Evolutionary conservation across 1,140 invertebrate species (phyloP).

Genomic region (Lucilia cuprina): DNA sequence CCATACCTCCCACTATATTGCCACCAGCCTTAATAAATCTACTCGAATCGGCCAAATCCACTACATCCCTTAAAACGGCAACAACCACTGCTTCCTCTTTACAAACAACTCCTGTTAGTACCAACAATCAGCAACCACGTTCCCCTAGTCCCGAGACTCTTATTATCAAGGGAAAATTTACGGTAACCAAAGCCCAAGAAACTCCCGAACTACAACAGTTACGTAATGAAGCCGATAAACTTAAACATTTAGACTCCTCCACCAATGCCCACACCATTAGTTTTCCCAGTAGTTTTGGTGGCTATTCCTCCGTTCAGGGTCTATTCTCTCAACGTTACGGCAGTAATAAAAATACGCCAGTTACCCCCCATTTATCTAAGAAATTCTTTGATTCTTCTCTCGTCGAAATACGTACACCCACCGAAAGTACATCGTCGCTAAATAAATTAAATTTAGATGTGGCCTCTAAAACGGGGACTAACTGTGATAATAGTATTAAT

Average conservation of each 20-base stretch:
- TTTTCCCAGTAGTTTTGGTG: slow-evolving; percentile 67
- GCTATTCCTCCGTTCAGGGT: slow-evolving; percentile 66
- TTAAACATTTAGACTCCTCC: slow-evolving; percentile 54
- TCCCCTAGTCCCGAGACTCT: slow-evolving; percentile 43
- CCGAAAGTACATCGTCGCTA: slow-evolving; percentile 70
- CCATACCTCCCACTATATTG: slow-evolving; percentile 56
- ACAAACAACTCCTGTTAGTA: background rate
- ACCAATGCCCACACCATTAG: slow-evolving; percentile 71
- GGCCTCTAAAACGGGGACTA: background rate
- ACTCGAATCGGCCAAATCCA: slow-evolving; percentile 46
- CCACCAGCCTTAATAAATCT: slow-evolving; percentile 55
- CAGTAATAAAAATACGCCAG: slow-evolving; percentile 47
- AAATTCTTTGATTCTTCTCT: slow-evolving; percentile 81
- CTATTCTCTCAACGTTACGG: slow-evolving; percentile 60
- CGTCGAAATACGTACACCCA: slow-evolving; percentile 80
- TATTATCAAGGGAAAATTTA: slow-evolving; percentile 56
- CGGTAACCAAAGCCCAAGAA: slow-evolving; percentile 61
- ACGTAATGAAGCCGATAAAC: slow-evolving; percentile 62
- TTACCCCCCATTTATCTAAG: slow-evolving; percentile 72
- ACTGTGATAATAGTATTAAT: background rate
- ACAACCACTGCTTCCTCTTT: background rate
- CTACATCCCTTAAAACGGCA: background rate
- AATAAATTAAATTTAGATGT: slow-evolving; percentile 53
- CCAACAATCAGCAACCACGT: slow-evolving; percentile 34
- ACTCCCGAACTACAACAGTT: slow-evolving; percentile 66